Evolutionary conservation across 2,113 vertebrate genomes (phyloP), one percentile per base, ranked within the genome.

Genomic region (Channa maculata): DNA sequence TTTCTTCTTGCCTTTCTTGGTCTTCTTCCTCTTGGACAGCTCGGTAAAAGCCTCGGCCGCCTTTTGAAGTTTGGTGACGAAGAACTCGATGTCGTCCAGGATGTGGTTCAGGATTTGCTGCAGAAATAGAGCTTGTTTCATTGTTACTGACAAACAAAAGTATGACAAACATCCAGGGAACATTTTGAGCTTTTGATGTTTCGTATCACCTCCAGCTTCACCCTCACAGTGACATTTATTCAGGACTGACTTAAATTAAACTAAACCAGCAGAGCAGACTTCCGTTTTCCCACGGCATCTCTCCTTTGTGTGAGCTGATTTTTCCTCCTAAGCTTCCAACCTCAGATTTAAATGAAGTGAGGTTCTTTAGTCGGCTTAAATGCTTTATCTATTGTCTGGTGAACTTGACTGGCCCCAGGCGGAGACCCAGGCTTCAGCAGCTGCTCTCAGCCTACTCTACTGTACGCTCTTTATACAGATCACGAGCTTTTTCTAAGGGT

Each of bases 81-180:
- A 99, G 91, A 94, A 95, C 68, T 99, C 98, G 49, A 99, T 96
- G 83, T 99, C 97, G 82, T 99, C 98, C 93, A 99, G 94, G 91
- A 99, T 94, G 86, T 97, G 98, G 89, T 99, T 99, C 80, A 99
- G 94, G 88, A 99, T 99, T 98, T 99, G 96, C 98, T 99, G 86
- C 0, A 6, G 38, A 14, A 77, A 38, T 0, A 61, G 50, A 36
- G 33, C 3, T 4, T 0, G 13, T 34, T 44, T 37, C 8, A 46
- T 3, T 13, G 4, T 46, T 4, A 13, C 46, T n/a, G 14, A 9
- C 1, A 24, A 51, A 13, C 48, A 14, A 14, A 24, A 24, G 24
- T 24, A 24, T 14, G 46, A 48, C 5, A 6, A 50, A n/a, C 39
- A 5, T 5, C 2, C 6, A 24, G 38, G 5, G 24, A 7, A 6